Percentiles rank a stretch among this genome's conserved stretches.
These are phyloP conservation scores for Tinamus guttatus DNA, from an alignment of 2,113 vertebrate species.

Conservation along the genomic window DNA sequence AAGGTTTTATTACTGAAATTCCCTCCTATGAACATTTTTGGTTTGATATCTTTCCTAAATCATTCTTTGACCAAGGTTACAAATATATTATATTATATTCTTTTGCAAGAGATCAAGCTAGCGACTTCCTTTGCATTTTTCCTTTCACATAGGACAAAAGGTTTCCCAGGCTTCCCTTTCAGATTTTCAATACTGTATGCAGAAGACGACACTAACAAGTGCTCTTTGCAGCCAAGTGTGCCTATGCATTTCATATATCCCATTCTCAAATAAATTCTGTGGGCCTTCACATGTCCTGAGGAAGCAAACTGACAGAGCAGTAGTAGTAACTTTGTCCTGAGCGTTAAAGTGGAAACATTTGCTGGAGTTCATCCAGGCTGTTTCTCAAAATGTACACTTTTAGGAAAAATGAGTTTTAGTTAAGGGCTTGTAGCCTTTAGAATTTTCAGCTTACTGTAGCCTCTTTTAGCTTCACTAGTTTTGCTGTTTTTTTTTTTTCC, in stretches of 20 bases:
- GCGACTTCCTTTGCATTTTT: background rate
- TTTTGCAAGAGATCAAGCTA: background rate
- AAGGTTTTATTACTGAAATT: background rate
- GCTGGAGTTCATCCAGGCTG: background rate
- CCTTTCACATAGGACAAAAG: background rate
- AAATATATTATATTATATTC: background rate
- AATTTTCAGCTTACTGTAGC: background rate
- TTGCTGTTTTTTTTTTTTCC: background rate
- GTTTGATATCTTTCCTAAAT: background rate
- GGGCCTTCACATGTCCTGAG: background rate
- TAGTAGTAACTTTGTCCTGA: background rate
- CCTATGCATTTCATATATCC: background rate
- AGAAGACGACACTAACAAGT: background rate
- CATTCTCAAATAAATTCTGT: background rate
- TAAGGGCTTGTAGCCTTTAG: background rate
- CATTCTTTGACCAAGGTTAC: background rate
- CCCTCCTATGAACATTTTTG: background rate
- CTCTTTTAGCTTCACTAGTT: background rate
- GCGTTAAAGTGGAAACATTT: background rate
- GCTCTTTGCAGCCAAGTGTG: background rate
- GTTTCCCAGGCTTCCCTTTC: background rate
- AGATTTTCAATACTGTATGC: background rate
- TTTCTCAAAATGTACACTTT: background rate
- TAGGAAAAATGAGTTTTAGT: background rate
- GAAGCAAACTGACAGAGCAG: background rate